Evolutionary conservation across 2,888 invertebrate species (phyloP).

Genomic region (Pterostichus niger): DNA sequence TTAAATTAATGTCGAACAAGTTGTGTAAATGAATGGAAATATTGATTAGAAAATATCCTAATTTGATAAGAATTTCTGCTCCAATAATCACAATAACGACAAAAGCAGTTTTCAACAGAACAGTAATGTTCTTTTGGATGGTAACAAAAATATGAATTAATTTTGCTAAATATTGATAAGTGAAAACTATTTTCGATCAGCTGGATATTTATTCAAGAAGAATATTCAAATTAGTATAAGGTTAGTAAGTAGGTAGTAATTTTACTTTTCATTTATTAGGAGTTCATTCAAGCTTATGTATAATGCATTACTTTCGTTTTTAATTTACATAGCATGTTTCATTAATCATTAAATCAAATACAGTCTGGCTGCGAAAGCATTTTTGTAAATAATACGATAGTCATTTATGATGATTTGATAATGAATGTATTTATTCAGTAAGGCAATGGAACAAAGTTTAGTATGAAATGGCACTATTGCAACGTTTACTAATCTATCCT

Average conservation of each 20-base stretch:
- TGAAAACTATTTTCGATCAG: no score
- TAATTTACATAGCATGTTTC: conserved; percentile 41
- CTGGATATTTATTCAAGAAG: no score
- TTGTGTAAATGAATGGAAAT: no score
- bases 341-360: conserved; percentile 46
- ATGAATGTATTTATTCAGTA: conserved; percentile 32
- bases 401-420: conserved; percentile 33
- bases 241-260: neutral
- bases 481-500: neutral
- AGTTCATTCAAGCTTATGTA: conserved; percentile 50
- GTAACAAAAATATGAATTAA: no score
- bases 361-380: conserved; percentile 13
- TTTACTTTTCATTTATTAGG: conserved; percentile 33
- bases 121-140: no score
- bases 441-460: neutral
- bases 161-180: no score
- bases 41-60: no score
- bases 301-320: conserved; percentile 55
- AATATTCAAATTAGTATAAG: no score
- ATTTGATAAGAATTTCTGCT: no score
- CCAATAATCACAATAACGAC: no score
- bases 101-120: no score
- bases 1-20: no score
- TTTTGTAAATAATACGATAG: conserved; percentile 26
- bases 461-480: conserved; percentile 10